Conservation (phyloP, 2,888 invertebrate species). For the Brachyopa scutellaris region DNA sequence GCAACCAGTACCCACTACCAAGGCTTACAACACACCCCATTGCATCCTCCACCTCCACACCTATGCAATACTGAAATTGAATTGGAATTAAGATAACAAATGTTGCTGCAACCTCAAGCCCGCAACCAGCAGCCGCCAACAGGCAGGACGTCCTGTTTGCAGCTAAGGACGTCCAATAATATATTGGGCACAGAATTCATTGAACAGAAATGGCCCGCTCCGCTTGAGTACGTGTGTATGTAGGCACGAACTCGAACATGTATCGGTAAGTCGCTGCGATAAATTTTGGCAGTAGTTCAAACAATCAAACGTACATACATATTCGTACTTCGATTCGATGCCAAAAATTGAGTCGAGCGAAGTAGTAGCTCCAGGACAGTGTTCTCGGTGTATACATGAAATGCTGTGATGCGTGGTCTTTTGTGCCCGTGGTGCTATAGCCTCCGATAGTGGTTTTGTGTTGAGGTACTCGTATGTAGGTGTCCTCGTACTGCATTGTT, state of each 20-base stretch:
- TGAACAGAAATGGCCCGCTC: slow-evolving; percentile 76
- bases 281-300: slow-evolving; percentile 65
- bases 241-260: background rate
- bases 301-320: slow-evolving; percentile 20
- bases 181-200: slow-evolving; percentile 75
- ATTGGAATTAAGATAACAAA: slow-evolving; percentile 70
- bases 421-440: slow-evolving; percentile 34
- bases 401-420: slow-evolving; percentile 24
- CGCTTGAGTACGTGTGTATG: slow-evolving; percentile 40
- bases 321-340: slow-evolving; percentile 16
- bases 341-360: slow-evolving; percentile 34
- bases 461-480: slow-evolving; percentile 13
- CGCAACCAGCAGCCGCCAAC: slow-evolving; percentile 59
- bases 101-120: slow-evolving; percentile 67
- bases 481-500: slow-evolving; percentile 45
- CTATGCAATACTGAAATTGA: slow-evolving; percentile 62
- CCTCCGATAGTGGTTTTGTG: slow-evolving; percentile 25
- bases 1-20: background rate
- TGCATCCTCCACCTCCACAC: background rate
- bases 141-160: slow-evolving; percentile 48
- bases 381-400: slow-evolving; percentile 11
- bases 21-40: slow-evolving; percentile 8
- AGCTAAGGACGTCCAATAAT: slow-evolving; percentile 67
- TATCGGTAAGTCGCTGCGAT: slow-evolving; percentile 20
- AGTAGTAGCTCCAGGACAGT: slow-evolving; percentile 7